These are phyloP conservation scores for Xiphophorus couchianus DNA, from an alignment of 2,113 vertebrate genomes.

Conservation along the genomic window DNA sequence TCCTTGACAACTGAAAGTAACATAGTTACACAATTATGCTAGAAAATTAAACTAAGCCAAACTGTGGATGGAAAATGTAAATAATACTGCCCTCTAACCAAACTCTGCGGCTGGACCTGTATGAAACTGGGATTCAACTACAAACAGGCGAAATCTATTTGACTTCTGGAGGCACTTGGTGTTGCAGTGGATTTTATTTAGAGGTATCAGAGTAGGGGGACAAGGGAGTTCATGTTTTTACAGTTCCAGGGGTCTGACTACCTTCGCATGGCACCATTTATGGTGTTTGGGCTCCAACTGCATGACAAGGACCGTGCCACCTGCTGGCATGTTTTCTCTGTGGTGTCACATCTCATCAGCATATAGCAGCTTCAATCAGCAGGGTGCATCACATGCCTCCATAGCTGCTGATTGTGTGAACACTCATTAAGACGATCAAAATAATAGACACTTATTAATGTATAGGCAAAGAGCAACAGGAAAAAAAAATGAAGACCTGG, in stretches of 20 bases:
- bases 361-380: background rate
- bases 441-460: slow-evolving; percentile 14
- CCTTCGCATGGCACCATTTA: background rate
- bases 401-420: slow-evolving; percentile 18
- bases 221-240: too few relatives aligned
- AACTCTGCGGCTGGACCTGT: too few relatives aligned
- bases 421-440: slow-evolving; percentile 15
- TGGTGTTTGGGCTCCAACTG: slow-evolving; percentile 2
- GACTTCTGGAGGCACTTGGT: background rate
- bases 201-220: too few relatives aligned
- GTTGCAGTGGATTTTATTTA: background rate
- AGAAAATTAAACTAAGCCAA: too few relatives aligned
- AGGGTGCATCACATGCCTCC: slow-evolving; percentile 1
- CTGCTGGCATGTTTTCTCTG: background rate
- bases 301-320: background rate
- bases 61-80: too few relatives aligned
- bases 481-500: slow-evolving; percentile 14
- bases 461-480: background rate
- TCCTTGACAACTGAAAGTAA: too few relatives aligned
- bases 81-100: too few relatives aligned
- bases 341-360: slow-evolving; percentile 4
- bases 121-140: background rate
- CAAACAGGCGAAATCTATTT: background rate
- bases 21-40: too few relatives aligned
- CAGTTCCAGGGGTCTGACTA: too few relatives aligned